phyloP scores from a whole-genome alignment of 2,888 invertebrate species.

The Cylloceria caligata region DNA sequence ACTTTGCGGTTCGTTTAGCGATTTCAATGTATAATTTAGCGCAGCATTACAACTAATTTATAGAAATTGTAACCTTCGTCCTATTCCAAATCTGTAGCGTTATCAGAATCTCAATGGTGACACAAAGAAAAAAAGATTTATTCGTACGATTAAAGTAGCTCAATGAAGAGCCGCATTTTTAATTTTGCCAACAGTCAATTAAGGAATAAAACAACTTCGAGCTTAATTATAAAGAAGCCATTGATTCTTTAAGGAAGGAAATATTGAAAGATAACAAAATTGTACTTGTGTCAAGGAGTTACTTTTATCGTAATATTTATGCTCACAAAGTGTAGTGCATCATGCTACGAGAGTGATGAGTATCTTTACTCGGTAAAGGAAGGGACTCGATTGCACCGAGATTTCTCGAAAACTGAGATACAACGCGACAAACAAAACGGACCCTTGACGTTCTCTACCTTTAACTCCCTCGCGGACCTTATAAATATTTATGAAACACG shows the following conservation, averaged over 20 bases:
- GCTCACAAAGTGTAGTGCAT: neutral
- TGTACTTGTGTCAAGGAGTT: neutral
- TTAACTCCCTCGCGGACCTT: conserved; percentile 30
- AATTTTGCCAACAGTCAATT: no score
- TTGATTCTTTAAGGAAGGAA: no score
- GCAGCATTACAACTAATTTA: neutral
- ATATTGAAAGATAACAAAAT: neutral
- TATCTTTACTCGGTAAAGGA: neutral
- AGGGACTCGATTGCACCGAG: neutral
- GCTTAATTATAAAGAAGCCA: no score
- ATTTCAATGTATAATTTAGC: neutral
- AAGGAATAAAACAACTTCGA: no score
- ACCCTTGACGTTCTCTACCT: conserved; percentile 43
- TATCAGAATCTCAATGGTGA: neutral
- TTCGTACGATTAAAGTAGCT: neutral
- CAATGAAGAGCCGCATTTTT: no score
- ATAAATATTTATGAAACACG: conserved; percentile 65
- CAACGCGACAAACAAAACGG: conserved; percentile 50
- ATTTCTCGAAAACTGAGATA: conserved; percentile 40
- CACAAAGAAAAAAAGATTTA: neutral
- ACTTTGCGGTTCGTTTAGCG: neutral
- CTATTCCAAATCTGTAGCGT: neutral
- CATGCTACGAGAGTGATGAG: neutral
- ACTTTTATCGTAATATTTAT: neutral
- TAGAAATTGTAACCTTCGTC: neutral